These are phyloP conservation scores for Girardinus metallicus DNA, from an alignment of 2,797 vertebrate species.

Conservation along the genomic window DNA sequence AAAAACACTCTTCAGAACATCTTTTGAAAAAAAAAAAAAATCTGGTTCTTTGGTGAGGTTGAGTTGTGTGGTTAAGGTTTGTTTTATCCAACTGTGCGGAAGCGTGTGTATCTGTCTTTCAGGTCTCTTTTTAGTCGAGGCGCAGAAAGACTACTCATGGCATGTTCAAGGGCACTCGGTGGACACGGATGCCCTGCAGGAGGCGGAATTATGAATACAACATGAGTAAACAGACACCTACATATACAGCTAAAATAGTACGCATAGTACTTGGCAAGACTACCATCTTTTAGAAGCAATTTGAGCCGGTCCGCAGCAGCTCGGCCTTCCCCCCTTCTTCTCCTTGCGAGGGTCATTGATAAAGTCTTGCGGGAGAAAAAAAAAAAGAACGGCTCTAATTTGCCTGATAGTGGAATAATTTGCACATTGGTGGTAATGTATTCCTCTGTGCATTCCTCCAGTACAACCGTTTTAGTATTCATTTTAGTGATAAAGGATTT, in stretches of 20 bases:
- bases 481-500: slow-evolving; percentile 75
- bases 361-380: slow-evolving; percentile 64
- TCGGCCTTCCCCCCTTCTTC: slow-evolving; percentile 55
- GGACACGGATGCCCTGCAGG: slow-evolving; percentile 79
- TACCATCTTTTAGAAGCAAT: slow-evolving; percentile 62
- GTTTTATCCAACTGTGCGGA: slow-evolving; percentile 85
- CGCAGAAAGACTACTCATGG: slow-evolving; percentile 81
- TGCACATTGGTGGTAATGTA: slow-evolving; percentile 74
- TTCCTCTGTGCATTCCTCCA: slow-evolving; percentile 77
- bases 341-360: slow-evolving; percentile 73
- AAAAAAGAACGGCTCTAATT: slow-evolving; percentile 70
- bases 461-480: slow-evolving; percentile 74
- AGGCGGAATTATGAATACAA: slow-evolving; percentile 81
- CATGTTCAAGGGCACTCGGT: slow-evolving; percentile 82
- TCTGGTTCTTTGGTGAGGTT: slow-evolving; percentile 80
- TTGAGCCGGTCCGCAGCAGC: slow-evolving; percentile 65
- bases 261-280: slow-evolving; percentile 63
- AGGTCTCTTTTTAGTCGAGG: slow-evolving; percentile 81
- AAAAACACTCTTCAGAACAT: slow-evolving; percentile 73
- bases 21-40: slow-evolving; percentile 73
- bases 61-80: slow-evolving; percentile 84
- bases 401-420: slow-evolving; percentile 71
- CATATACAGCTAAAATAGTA: slow-evolving; percentile 79
- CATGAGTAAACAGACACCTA: slow-evolving; percentile 83
- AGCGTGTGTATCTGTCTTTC: slow-evolving; percentile 84